Evolutionary conservation across 2,113 vertebrate species (phyloP).

Genomic region (Symphodus melops): DNA sequence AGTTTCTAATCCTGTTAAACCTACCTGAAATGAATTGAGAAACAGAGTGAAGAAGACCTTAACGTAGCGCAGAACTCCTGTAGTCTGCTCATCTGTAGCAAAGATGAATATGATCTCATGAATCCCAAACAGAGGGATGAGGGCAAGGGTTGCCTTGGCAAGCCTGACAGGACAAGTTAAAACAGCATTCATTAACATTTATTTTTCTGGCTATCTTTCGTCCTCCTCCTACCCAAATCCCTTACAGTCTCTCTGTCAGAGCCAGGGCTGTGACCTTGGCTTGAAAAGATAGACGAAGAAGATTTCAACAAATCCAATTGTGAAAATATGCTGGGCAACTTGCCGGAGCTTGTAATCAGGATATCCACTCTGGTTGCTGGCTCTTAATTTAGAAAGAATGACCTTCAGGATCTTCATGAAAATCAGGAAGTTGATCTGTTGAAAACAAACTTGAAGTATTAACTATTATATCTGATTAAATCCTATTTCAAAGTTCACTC

Average conservation of each 20-base stretch:
- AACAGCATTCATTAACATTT: background rate
- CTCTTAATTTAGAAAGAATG: slow-evolving; percentile 87
- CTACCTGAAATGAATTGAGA: slow-evolving; percentile 89
- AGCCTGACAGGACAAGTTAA: slow-evolving; percentile 71
- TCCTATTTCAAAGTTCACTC: background rate
- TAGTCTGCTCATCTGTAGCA: slow-evolving; percentile 86
- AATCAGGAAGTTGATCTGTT: slow-evolving; percentile 91
- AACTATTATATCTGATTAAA: background rate
- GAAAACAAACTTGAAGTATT: background rate
- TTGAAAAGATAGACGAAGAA: background rate
- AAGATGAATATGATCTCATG: slow-evolving; percentile 89
- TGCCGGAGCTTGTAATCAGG: slow-evolving; percentile 86
- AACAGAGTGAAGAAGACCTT: slow-evolving; percentile 88
- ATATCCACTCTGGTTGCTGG: slow-evolving; percentile 84
- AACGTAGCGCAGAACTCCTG: slow-evolving; percentile 83
- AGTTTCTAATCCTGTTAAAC: background rate
- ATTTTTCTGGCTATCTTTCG: background rate
- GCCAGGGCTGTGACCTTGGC: background rate
- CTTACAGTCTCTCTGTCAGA: background rate
- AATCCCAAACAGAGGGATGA: slow-evolving; percentile 88
- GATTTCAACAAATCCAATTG: background rate
- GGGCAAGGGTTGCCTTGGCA: slow-evolving; percentile 88
- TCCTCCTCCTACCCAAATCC: background rate
- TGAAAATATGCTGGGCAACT: slow-evolving; percentile 44
- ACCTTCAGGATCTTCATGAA: slow-evolving; percentile 88